Evolutionary conservation across 2,797 vertebrate species (phyloP).

Genomic region (Denticeps clupeoides): DNA sequence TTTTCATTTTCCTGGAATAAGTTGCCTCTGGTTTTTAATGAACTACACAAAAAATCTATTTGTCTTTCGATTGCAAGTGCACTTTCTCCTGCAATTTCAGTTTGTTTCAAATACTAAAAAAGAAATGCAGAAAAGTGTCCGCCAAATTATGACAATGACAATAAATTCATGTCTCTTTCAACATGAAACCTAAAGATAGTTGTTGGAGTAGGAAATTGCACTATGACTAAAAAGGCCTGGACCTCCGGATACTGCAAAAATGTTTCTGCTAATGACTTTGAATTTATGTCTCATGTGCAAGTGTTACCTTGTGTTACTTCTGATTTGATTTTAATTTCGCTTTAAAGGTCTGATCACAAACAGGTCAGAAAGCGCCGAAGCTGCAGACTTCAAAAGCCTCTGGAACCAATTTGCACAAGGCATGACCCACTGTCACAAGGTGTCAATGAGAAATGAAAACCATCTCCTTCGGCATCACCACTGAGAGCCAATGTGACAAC

Average conservation of each 20-base stretch:
- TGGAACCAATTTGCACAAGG: constrained; percentile 48
- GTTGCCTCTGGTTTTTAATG: too few species aligned
- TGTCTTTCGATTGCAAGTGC: too few species aligned
- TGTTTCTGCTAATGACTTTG: constrained; percentile 33
- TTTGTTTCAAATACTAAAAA: too few species aligned
- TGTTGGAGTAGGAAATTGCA: too few species aligned
- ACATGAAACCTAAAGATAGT: too few species aligned
- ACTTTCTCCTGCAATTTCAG: too few species aligned
- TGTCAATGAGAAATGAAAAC: constrained; percentile 38
- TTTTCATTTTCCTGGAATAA: too few species aligned
- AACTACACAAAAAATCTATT: too few species aligned
- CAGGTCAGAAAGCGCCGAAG: constrained; percentile 24
- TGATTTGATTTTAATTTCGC: constrained; percentile 41
- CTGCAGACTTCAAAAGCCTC: constrained; percentile 21
- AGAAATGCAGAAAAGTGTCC: too few species aligned
- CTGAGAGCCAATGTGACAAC: constrained; percentile 35
- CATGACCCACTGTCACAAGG: constrained; percentile 32
- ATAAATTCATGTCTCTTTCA: too few species aligned
- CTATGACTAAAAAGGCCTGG: too few species aligned
- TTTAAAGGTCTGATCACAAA: constrained; percentile 42
- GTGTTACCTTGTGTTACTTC: constrained; percentile 38
- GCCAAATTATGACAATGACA: too few species aligned
- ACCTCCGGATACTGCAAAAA: not conserved
- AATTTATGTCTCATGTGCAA: constrained; percentile 40
- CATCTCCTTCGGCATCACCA: constrained; percentile 31